Percentiles rank a stretch among this genome's conserved stretches.
Evolutionary conservation across 2,888 invertebrate genomes (phyloP).

Genomic region (Liposcelis brunnea): DNA sequence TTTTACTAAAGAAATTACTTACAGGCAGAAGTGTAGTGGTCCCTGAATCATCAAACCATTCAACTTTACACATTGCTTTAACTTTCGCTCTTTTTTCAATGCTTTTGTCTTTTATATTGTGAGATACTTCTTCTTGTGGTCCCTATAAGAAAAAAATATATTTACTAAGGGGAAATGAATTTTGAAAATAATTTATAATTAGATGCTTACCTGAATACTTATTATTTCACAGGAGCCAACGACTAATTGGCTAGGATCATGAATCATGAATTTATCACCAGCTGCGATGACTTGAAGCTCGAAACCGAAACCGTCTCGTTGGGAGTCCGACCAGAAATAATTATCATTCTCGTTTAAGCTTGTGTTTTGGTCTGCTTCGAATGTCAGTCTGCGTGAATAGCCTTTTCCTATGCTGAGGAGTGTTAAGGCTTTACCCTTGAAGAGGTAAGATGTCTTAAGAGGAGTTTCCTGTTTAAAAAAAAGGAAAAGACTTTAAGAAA

Average conservation of each 20-base stretch:
- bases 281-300: constrained; percentile 46
- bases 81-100: constrained; percentile 44
- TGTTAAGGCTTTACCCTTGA: constrained; percentile 45
- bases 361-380: constrained; percentile 33
- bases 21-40: constrained; percentile 29
- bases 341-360: constrained; percentile 47
- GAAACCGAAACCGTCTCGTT: constrained; percentile 54
- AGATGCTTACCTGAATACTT: neutral
- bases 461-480: constrained; percentile 16
- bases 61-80: constrained; percentile 44
- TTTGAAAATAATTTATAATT: no score
- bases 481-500: constrained; percentile 8
- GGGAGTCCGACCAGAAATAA: constrained; percentile 64
- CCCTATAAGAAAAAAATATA: constrained; percentile 22
- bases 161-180: neutral
- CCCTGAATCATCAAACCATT: constrained; percentile 46
- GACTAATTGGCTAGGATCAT: constrained; percentile 46
- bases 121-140: constrained; percentile 32
- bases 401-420: constrained; percentile 54
- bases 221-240: constrained; percentile 28
- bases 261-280: constrained; percentile 55
- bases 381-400: constrained; percentile 54
- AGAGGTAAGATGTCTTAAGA: constrained; percentile 26
- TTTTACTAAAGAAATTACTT: constrained; percentile 16
- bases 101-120: constrained; percentile 23